Evolutionary conservation across 2,797 vertebrate genomes (phyloP), one percentile per base, ranked within the genome.

Genomic region (Taenioides sp.): DNA sequence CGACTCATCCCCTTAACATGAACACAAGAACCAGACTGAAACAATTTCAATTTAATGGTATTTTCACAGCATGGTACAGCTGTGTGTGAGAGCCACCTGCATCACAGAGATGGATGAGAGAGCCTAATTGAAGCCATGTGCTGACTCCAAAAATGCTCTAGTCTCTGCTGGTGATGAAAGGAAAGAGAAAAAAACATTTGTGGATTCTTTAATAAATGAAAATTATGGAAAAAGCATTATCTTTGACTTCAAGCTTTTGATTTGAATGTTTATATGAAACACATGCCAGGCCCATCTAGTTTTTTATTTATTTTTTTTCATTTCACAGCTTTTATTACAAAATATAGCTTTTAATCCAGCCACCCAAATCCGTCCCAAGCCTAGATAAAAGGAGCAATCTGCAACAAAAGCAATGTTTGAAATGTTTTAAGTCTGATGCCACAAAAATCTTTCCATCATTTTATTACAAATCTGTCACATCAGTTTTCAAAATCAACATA

Each of bases 31-130:
- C 66, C 88, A 86, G 71, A 76, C 74, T 86, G 86, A 87, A 86
- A 69, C 85, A 74, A 90, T 88, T 87, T 87, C 76, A 83, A 76
- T 87, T 81, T 85, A 84, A 86, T 90, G 87, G 83, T 89, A 88
- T 88, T 89, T 88, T 86, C 86, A 85, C 87, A 88, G 81, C 83
- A 84, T 82, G 79, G 82, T 80, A 78, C 78, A 80, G 80, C 81
- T 69, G 70, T 72, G 74, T 74, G 69, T 68, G 63, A 57, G 37
- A 80, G 83, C 87, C 86, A 92, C 91, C 90, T 92, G 88, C 74
- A 76, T 81, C 84, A 81, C 86, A 84, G 88, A 81, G 81, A 89
- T 82, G 83, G 85, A 80, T 84, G 86, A 75, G 87, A 86, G 83
- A 73, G 82, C 11, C 82, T 90, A 71, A 90, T 86, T 78, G 81